phyloP scores from a whole-genome alignment of 2,797 vertebrate genomes.

The Apodemus agrarius region DNA sequence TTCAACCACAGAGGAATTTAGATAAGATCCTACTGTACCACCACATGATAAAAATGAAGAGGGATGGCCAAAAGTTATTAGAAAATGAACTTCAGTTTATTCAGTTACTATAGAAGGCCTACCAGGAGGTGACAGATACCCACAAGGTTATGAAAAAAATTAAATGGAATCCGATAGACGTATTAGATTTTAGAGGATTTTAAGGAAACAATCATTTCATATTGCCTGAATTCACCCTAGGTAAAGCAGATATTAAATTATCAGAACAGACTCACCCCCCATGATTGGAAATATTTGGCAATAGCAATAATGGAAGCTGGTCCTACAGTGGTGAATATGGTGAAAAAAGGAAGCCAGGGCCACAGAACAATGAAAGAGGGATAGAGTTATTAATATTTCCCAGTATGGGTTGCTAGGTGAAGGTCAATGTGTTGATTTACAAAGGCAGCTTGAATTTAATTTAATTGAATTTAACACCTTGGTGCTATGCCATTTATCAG shows the following conservation, averaged over 20 bases:
- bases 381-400: background rate
- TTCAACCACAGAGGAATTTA: background rate
- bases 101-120: background rate
- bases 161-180: background rate
- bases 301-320: background rate
- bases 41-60: background rate
- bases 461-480: background rate
- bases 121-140: background rate
- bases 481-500: too few species aligned
- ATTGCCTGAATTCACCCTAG: background rate
- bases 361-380: background rate
- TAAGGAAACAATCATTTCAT: background rate
- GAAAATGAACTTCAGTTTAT: background rate
- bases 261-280: background rate
- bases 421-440: background rate
- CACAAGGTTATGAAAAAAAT: background rate
- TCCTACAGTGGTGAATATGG: background rate
- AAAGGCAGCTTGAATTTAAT: background rate
- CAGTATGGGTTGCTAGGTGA: background rate
- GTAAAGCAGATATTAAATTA: background rate
- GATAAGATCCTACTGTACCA: background rate
- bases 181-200: background rate
- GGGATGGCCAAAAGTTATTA: background rate
- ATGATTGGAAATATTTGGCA: background rate
- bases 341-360: background rate